Percentiles rank a stretch among this genome's conserved stretches.
Conservation (phyloP, 1,140 invertebrate species). For the Diploscapter pachys region DNA sequence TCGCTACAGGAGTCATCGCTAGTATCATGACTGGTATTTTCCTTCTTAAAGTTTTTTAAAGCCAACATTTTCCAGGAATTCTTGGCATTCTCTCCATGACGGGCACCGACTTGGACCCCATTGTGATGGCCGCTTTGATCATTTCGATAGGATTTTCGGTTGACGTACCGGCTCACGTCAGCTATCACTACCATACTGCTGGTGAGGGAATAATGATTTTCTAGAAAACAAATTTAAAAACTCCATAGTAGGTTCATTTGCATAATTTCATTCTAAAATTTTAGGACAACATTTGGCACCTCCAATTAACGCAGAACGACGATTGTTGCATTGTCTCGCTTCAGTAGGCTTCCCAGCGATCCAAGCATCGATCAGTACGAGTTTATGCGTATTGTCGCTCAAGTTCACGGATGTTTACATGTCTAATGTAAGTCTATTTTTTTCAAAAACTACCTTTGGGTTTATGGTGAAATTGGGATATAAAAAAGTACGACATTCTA, state of each 20-base stretch:
- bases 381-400: constrained; percentile 48
- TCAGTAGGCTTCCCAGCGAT: constrained; percentile 59
- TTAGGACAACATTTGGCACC: neutral
- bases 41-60: neutral
- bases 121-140: constrained; percentile 63
- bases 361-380: constrained; percentile 52
- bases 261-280: neutral
- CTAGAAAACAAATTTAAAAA: neutral
- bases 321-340: constrained; percentile 43
- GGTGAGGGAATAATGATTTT: neutral
- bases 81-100: constrained; percentile 60
- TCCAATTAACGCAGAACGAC: constrained; percentile 6
- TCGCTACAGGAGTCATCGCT: constrained; percentile 47
- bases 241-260: neutral
- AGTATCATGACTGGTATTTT: constrained; percentile 26
- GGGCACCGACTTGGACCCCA: constrained; percentile 60
- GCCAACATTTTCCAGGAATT: constrained; percentile 43
- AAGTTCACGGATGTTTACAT: constrained; percentile 53
- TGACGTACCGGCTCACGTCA: constrained; percentile 62
- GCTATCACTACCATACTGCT: constrained; percentile 63
- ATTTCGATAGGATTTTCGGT: constrained; percentile 63
- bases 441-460: constrained; percentile 3
- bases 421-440: constrained; percentile 41
- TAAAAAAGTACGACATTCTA: no score
- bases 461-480: no score